phyloP scores from a whole-genome alignment of 1,140 invertebrate species.

The Zeugodacus cucurbitae region DNA sequence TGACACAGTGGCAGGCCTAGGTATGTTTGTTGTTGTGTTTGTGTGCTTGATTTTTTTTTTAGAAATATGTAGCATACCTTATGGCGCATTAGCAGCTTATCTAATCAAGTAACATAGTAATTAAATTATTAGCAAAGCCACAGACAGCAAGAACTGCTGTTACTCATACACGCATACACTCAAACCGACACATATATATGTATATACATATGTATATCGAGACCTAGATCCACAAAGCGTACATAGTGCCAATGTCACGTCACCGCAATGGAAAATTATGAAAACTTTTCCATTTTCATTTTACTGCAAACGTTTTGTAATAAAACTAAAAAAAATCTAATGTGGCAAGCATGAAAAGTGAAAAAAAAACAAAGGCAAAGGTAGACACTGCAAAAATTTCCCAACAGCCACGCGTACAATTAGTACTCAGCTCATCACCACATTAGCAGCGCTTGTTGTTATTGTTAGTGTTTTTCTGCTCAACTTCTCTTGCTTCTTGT shows the following conservation, averaged over 20 bases:
- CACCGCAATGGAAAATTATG: conserved; percentile 24
- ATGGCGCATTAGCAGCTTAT: not conserved
- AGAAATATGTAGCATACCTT: not conserved
- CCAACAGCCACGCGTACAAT: not conserved
- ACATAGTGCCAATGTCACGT: not conserved
- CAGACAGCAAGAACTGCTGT: not conserved
- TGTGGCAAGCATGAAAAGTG: no score
- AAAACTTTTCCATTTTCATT: conserved; percentile 16
- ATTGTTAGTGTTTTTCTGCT: not conserved
- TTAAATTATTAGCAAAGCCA: not conserved
- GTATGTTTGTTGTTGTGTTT: not conserved
- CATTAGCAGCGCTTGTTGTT: not conserved
- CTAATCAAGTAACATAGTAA: not conserved
- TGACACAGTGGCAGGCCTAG: not conserved
- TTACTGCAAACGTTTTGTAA: not conserved
- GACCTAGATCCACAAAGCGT: no score
- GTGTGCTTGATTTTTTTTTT: not conserved
- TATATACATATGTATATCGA: not conserved
- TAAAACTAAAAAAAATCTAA: not conserved
- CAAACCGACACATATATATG: no score
- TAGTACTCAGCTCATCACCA: not conserved
- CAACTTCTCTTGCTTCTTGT: not conserved
- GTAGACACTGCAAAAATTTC: not conserved
- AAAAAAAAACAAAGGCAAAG: not conserved
- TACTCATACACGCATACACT: not conserved